Evolutionary conservation across 2,797 vertebrate species (phyloP).

Genomic region (Gallirallus australis): DNA sequence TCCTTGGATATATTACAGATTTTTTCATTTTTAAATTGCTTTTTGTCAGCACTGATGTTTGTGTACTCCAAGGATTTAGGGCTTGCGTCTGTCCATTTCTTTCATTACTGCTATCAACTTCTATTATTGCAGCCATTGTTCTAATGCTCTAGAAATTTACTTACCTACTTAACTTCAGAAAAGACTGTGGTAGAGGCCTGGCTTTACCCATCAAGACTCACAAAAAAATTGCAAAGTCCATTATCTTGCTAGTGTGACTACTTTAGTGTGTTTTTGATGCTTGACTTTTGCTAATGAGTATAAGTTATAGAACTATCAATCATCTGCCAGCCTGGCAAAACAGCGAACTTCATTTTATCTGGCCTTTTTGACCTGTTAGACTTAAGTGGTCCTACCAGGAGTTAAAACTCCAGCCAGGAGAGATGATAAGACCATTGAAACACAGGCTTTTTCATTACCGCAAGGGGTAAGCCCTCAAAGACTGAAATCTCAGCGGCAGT

Average conservation of each 20-base stretch:
- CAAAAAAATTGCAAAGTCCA: not conserved
- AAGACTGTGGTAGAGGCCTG: not conserved
- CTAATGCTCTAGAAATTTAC: not conserved
- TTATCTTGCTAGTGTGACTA: not conserved
- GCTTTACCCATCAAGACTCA: not conserved
- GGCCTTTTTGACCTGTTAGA: not conserved
- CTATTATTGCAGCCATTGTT: not conserved
- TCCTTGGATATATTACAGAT: not conserved
- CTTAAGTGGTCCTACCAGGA: not conserved
- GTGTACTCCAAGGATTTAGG: not conserved
- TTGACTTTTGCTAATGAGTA: not conserved
- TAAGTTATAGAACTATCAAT: constrained; percentile 5
- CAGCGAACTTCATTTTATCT: constrained; percentile 6
- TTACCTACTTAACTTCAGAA: not conserved
- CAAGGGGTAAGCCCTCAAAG: constrained; percentile 25
- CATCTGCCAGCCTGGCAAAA: not conserved
- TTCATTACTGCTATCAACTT: not conserved
- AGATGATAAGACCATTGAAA: constrained; percentile 17
- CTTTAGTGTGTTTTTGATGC: not conserved
- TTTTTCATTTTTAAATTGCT: constrained; percentile 28
- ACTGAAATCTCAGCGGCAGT: constrained; percentile 17
- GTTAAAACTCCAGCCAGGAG: not conserved
- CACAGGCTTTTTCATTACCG: not conserved
- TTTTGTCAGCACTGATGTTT: constrained; percentile 16
- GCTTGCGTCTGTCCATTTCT: not conserved